Evolutionary conservation across 2,113 vertebrate genomes (phyloP), one percentile per base, ranked within the genome.

Genomic region (Ameiurus melas): DNA sequence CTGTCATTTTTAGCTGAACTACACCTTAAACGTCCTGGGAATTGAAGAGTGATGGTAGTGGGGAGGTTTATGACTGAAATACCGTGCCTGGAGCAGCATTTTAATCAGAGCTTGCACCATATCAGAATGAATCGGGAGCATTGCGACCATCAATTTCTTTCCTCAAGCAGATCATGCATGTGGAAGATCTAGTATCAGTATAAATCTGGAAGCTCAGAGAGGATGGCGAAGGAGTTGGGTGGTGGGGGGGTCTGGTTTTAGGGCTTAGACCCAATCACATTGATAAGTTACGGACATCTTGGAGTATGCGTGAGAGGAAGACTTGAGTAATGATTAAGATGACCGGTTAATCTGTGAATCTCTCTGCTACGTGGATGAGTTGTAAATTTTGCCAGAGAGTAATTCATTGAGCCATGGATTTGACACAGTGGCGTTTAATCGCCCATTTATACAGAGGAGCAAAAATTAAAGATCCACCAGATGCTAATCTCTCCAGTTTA

Each of bases 281-380:
- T 77, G 39, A 51, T 77, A 51, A 77, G 16, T 55, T 57, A 80
- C 77, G 9, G 27, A 55, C 27, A 33, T 30, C 43, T 78, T 25
- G 22, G 3, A 55, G 14, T 0, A 10, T 10, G 27, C 19, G 4
- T 53, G 43, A 68, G 39, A 84, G 60, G 62, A 66, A 16, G n/a
- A 53, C 4, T 47, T 47, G 51, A 25, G 33, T 85, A 79, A 81
- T 47, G 13, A 78, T 89, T 75, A 83, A 75, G n/a, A 17, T 43
- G 73, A 89, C 25, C 5, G 55, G 85, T 89, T 89, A 20, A 86
- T 86, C 53, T 73, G 64, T 83, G 80, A 81, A 82, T 27, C 10
- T 27, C 5, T 81, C 27, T 20, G 14, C 75, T 17, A 9, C 9
- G 55, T 43, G 68, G 8, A 33, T 27, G 58, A 66, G 58, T 7